Conservation (phyloP, 2,888 invertebrate species). For the Lasioglossum villosulum region DNA sequence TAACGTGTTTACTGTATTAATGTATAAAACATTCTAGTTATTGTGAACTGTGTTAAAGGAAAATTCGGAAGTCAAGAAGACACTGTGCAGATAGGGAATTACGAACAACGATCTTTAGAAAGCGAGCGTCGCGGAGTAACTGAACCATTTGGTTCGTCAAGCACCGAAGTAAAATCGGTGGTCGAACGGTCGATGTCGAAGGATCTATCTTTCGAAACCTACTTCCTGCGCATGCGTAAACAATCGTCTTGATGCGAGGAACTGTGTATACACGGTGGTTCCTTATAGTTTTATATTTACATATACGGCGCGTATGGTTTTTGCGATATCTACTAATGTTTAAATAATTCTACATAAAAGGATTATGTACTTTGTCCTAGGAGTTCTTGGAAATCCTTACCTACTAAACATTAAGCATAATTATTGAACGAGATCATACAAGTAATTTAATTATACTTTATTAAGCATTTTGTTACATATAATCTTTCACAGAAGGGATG, state of each 20-base stretch:
- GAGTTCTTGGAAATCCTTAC: conserved; percentile 9
- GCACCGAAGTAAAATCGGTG: conserved; percentile 16
- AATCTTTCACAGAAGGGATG: conserved; percentile 31
- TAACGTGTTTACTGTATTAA: conserved; percentile 21
- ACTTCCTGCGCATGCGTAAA: conserved; percentile 40
- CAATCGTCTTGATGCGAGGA: conserved; percentile 30
- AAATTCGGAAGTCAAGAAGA: neutral
- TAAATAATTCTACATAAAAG: conserved; percentile 29
- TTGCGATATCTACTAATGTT: conserved; percentile 29
- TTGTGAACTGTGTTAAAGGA: conserved; percentile 12
- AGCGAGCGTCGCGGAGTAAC: conserved; percentile 11
- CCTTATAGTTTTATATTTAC: conserved; percentile 44
- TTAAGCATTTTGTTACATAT: conserved; percentile 50
- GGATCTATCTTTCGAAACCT: conserved; percentile 23
- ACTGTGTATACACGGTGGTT: conserved; percentile 26
- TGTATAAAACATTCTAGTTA: conserved; percentile 26
- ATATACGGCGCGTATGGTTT: conserved; percentile 29
- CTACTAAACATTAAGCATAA: conserved; percentile 12
- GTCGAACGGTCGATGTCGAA: neutral
- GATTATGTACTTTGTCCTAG: conserved; percentile 29
- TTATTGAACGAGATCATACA: neutral
- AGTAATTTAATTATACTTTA: conserved; percentile 44
- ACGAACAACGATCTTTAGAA: neutral
- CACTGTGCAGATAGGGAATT: neutral
- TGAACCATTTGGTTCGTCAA: neutral